A percentile compares a stretch with the other conserved stretches of the same genome.
Conservation (phyloP, 2,888 invertebrate genomes). For the Amiota minor region DNA sequence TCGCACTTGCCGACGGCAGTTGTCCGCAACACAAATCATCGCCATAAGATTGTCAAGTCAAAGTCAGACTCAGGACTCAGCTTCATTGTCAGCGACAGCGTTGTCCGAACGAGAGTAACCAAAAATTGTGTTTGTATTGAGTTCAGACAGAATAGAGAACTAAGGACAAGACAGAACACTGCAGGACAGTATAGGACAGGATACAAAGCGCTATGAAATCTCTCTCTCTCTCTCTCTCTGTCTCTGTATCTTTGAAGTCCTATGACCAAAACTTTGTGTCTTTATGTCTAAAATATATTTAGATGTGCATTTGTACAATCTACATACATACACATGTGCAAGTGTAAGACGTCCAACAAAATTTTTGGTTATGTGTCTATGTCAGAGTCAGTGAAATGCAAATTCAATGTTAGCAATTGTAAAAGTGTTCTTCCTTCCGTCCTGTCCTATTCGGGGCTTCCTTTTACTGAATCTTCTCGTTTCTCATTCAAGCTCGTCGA, state of each 20-base stretch:
- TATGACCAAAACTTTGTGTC: not conserved
- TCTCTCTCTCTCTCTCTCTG: too few species aligned
- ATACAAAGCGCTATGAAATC: too few species aligned
- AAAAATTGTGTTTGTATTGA: conserved; percentile 28
- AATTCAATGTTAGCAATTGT: conserved; percentile 53
- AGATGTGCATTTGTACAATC: conserved; percentile 10
- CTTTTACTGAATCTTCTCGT: too few species aligned
- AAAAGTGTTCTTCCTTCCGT: conserved; percentile 40
- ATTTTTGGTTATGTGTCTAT: conserved; percentile 56
- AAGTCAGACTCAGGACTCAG: conserved; percentile 44
- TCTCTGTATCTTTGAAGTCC: not conserved
- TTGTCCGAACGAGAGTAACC: conserved; percentile 13
- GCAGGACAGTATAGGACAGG: too few species aligned
- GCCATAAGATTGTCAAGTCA: conserved; percentile 57
- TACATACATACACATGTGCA: conserved; percentile 21
- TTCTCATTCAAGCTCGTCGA: conserved; percentile 15
- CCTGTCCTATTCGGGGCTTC: not conserved
- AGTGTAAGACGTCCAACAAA: conserved; percentile 47
- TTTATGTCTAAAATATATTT: conserved; percentile 30
- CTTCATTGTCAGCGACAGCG: conserved; percentile 36
- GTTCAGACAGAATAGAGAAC: conserved; percentile 14
- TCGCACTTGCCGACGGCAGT: conserved; percentile 8
- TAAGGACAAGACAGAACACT: not conserved
- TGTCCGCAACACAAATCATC: conserved; percentile 53
- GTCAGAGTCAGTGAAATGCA: conserved; percentile 57